Base-by-base conservation (phyloP, 2,888 invertebrate genomes). In the Blastobasis adustella region DNA sequence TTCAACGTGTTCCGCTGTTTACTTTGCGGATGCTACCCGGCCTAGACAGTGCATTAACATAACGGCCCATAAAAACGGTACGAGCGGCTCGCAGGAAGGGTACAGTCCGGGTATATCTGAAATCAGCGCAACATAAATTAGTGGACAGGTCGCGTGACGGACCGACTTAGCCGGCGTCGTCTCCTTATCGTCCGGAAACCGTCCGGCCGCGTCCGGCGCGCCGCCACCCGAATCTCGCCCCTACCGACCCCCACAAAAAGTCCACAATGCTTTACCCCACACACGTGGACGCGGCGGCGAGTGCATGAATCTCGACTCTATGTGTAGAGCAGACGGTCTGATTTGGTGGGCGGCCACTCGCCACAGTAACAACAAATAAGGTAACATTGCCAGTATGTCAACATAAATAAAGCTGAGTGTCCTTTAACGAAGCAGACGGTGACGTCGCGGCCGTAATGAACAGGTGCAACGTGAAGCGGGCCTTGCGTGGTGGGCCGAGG, bases 381-480 rank as follows among this genome's bases (percentile, higher is more conserved):
- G 80, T 75, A 84, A 84, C 82, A 77, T 79, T 84, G 79, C 79
- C 81, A 76, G 82, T 87, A 83, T 79, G 82, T 83, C 82, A 80
- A 82, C 86, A 83, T 85, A 82, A 85, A 87, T 88, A 88, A 86
- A 85, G 86, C 82, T 75, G 84, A 87, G 82, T 83, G 83, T 88
- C 87, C 85, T 85, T 85, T 86, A 87, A 84, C 86, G 82, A 83
- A 84, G 80, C 80, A 79, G 83, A 87, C 84, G 79, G 82, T 76
- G 82, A 83, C 78, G 78, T 79, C 73, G 77, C 71, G 74, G 76
- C 78, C 77, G 80, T 82, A 81, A 84, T 80, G 79, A 73, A 73
- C 71, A 66, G 58, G 62, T 59, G 58, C 67, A 64, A 63, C 66
- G 68, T 66, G 76, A 71, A 76, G 68, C 79, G 62, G 67, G 77